phyloP scores from a whole-genome alignment of 2,797 vertebrate species.

The Myotis findleyi region DNA sequence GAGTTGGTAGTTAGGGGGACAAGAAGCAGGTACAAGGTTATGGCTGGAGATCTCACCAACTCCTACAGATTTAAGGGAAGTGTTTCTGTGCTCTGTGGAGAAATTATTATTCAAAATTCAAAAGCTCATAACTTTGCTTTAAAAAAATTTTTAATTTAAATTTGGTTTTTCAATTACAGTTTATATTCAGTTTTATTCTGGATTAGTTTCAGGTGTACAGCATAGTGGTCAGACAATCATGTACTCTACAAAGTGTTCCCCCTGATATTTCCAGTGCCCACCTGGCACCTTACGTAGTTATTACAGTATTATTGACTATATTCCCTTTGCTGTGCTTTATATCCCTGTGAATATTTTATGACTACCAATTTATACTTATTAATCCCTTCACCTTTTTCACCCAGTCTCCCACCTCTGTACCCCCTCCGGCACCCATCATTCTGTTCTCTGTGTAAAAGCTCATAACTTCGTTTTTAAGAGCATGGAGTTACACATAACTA shows the following conservation, averaged over 20 bases:
- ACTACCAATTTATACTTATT: background rate
- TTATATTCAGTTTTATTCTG: background rate
- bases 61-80: background rate
- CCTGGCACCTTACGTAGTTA: too few relatives aligned
- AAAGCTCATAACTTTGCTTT: background rate
- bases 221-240: background rate
- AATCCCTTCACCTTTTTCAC: background rate
- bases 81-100: background rate
- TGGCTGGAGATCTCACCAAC: background rate
- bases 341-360: background rate
- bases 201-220: background rate
- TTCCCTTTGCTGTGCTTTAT: background rate
- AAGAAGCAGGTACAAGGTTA: background rate
- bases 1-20: background rate
- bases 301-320: background rate
- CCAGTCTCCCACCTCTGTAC: background rate
- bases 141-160: background rate
- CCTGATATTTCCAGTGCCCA: background rate
- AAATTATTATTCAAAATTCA: slow-evolving; percentile 26
- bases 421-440: background rate
- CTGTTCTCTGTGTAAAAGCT: background rate
- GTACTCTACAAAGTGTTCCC: background rate
- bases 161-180: background rate
- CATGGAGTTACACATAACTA: background rate
- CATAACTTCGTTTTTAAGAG: slow-evolving; percentile 33